These are phyloP conservation scores for Euschistus heros DNA, from an alignment of 1,140 invertebrate genomes.

Conservation along the genomic window DNA sequence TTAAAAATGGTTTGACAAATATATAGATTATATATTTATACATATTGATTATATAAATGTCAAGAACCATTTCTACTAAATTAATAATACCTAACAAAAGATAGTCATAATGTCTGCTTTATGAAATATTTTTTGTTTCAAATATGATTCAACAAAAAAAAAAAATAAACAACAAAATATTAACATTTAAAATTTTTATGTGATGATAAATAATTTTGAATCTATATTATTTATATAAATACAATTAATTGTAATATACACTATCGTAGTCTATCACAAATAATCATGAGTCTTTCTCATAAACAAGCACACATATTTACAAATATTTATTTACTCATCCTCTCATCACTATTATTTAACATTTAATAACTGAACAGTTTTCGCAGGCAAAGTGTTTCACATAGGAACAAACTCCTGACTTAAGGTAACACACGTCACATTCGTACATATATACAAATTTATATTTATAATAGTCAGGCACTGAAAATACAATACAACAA, in stretches of 20 bases:
- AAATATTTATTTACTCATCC: background rate
- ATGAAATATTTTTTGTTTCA: background rate
- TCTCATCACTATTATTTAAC: background rate
- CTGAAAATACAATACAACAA: background rate
- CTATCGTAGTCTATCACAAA: conserved; percentile 5
- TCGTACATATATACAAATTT: conserved; percentile 4
- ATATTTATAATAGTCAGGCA: background rate
- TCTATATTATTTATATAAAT: background rate
- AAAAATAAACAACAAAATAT: background rate
- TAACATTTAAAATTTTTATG: background rate
- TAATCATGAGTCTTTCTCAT: background rate
- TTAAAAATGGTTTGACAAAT: background rate
- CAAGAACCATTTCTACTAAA: background rate
- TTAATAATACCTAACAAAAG: background rate
- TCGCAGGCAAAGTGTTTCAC: background rate
- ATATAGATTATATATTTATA: background rate
- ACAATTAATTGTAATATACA: too few relatives aligned
- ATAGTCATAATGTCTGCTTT: background rate
- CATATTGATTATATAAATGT: background rate
- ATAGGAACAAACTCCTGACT: background rate
- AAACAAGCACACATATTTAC: background rate
- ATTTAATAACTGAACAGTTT: background rate
- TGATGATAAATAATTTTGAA: background rate
- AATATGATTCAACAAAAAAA: background rate
- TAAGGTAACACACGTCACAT: conserved; percentile 3